phyloP scores from a whole-genome alignment of 2,797 vertebrate genomes.

The Decapterus maruadsi region DNA sequence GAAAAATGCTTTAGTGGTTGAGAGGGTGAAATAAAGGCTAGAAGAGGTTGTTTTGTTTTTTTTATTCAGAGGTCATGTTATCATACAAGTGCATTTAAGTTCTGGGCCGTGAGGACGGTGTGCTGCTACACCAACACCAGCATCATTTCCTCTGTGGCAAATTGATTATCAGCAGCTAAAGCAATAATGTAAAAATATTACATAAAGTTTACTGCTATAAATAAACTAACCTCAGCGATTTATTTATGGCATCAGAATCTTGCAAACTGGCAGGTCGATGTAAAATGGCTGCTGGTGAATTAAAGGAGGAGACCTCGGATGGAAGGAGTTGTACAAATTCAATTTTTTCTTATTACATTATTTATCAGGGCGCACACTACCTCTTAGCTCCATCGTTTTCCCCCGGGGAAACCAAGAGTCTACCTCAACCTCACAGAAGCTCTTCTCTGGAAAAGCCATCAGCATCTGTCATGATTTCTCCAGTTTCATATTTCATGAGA shows the following conservation, averaged over 20 bases:
- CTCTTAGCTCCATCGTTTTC: slow-evolving; percentile 40
- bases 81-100: slow-evolving; percentile 30
- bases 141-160: slow-evolving; percentile 35
- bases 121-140: slow-evolving; percentile 27
- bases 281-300: slow-evolving; percentile 57
- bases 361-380: slow-evolving; percentile 44
- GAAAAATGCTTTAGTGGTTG: slow-evolving; percentile 64
- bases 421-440: slow-evolving; percentile 43
- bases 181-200: slow-evolving; percentile 45
- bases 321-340: slow-evolving; percentile 52
- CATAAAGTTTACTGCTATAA: slow-evolving; percentile 32
- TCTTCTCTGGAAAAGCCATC: slow-evolving; percentile 73
- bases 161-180: slow-evolving; percentile 39
- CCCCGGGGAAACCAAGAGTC: slow-evolving; percentile 7
- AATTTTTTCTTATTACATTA: slow-evolving; percentile 57
- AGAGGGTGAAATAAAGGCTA: slow-evolving; percentile 30
- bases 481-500: slow-evolving; percentile 36
- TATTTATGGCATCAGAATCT: slow-evolving; percentile 48
- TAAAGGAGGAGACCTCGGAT: slow-evolving; percentile 33
- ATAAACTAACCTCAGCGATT: slow-evolving; percentile 48
- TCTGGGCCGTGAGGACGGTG: slow-evolving; percentile 9
- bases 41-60: neutral
- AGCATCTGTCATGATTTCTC: slow-evolving; percentile 35
- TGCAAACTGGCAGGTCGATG: slow-evolving; percentile 34
- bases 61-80: slow-evolving; percentile 10